These are phyloP conservation scores for Nomada goodeniana DNA, from an alignment of 2,888 invertebrate genomes.

Conservation along the genomic window DNA sequence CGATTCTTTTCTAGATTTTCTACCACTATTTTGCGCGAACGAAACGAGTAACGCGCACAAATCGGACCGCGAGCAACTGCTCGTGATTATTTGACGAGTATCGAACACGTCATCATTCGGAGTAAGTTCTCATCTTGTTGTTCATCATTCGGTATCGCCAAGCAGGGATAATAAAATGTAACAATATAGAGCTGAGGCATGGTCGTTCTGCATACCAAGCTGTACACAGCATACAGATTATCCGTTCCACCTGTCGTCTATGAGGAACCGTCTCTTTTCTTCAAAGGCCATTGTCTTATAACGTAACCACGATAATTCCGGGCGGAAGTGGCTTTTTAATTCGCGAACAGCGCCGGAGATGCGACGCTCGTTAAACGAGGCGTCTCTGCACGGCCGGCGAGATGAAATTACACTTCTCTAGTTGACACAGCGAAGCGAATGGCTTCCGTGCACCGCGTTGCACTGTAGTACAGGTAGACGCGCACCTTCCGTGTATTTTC, in stretches of 20 bases:
- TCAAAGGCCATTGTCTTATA: background rate
- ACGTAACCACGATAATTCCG: background rate
- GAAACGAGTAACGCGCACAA: constrained; percentile 11
- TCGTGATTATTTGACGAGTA: background rate
- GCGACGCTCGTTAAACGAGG: constrained; percentile 22
- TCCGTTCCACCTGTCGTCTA: constrained; percentile 29
- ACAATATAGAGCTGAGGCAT: background rate
- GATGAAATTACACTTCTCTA: constrained; percentile 37
- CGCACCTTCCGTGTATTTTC: constrained; percentile 36
- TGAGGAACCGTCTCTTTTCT: background rate
- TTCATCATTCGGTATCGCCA: background rate
- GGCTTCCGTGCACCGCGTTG: constrained; percentile 10
- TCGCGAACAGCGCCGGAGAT: background rate
- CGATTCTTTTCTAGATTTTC: background rate
- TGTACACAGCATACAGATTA: background rate
- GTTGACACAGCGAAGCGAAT: constrained; percentile 27
- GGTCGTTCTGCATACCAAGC: background rate
- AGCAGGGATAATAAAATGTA: background rate
- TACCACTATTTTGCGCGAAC: background rate
- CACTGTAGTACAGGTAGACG: background rate
- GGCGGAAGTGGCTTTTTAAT: constrained; percentile 14
- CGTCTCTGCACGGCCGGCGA: constrained; percentile 10
- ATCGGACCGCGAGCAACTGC: background rate
- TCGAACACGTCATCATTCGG: background rate
- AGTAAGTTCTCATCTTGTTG: background rate